Evolutionary conservation across 1,140 invertebrate species (phyloP), one percentile per base, ranked within the genome.

Genomic region (Diuraphis noxia): DNA sequence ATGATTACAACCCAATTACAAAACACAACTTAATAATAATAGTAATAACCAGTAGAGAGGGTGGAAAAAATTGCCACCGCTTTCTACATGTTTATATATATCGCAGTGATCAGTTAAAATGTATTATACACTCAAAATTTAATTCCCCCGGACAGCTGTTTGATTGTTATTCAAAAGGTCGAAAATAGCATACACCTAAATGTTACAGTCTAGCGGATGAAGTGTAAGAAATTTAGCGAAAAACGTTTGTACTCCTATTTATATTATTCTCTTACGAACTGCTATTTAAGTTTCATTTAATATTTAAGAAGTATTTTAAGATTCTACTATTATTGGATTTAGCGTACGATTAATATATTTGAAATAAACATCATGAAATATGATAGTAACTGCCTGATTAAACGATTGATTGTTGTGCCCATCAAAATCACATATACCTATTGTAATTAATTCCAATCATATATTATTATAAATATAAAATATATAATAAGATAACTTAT

Each of bases 1-100:
- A 86, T 86, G 85, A 86, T 52, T 52, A 52, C 46, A 52, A 86
- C 85, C 85, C 85, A 86, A 86, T 86, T 86, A 52, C 34, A 86
- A 86, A 86, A 86, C 7, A 52, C 21, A 86, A 86, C 46, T 86
- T 38, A 52, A 86, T 86, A 86, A 49, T 52, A 86, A 52, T 52
- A 86, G 17, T n/a, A 19, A 43, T 41, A 84, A 43, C 46, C 19
- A 38, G 21, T 34, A 49, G 25, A 49, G 25, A 86, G 46, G 46
- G 46, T 38, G 43, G 21, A 46, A 86, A 49, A 86, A 86, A 34
- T 84, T 43, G 2, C 40, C 40, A 46, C 10, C 82, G 17, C 41
- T 84, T n/a, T n/a, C 25, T 43, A 25, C n/a, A 30, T 7, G 46
- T 46, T 13, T 46, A 46, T 46, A 46, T 46, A 25, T 41, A 40